Evolutionary conservation across 1,140 invertebrate species (phyloP).

Genomic region (Penaeus vannamei): DNA sequence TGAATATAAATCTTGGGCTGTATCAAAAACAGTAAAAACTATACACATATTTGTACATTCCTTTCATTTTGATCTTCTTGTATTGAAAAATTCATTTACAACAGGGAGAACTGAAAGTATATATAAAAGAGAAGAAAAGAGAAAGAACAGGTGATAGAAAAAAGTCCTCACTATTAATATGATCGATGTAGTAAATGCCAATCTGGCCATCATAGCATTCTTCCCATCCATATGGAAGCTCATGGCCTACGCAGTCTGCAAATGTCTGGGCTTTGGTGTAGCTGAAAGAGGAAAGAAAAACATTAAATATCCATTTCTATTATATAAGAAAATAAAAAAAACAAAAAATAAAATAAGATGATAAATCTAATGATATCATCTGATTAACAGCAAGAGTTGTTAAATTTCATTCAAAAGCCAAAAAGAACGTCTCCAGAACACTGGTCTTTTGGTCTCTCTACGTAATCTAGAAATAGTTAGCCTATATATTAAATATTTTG

Average conservation of each 20-base stretch:
- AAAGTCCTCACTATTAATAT: conserved; percentile 89
- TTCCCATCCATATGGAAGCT: conserved; percentile 97
- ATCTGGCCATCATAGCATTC: conserved; percentile 93
- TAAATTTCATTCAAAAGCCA: no score
- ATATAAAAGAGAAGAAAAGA: conserved; percentile 3
- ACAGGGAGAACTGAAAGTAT: not conserved
- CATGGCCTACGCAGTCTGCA: conserved; percentile 97
- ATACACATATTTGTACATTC: no score
- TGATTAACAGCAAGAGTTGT: no score
- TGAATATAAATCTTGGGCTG: not conserved
- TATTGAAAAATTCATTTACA: not conserved
- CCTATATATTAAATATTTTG: no score
- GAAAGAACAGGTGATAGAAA: not conserved
- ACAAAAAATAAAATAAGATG: not conserved
- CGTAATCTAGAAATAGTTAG: no score
- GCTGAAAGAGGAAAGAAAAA: conserved; percentile 78
- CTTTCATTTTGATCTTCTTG: no score
- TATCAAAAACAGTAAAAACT: no score
- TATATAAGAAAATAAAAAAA: not conserved
- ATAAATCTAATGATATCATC: no score
- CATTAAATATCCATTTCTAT: not conserved
- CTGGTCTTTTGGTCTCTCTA: no score
- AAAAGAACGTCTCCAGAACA: no score
- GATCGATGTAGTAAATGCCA: conserved; percentile 96
- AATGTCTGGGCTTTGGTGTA: conserved; percentile 96